Evolutionary conservation across 2,888 invertebrate species (phyloP).

Genomic region (Phyllotreta striolata): DNA sequence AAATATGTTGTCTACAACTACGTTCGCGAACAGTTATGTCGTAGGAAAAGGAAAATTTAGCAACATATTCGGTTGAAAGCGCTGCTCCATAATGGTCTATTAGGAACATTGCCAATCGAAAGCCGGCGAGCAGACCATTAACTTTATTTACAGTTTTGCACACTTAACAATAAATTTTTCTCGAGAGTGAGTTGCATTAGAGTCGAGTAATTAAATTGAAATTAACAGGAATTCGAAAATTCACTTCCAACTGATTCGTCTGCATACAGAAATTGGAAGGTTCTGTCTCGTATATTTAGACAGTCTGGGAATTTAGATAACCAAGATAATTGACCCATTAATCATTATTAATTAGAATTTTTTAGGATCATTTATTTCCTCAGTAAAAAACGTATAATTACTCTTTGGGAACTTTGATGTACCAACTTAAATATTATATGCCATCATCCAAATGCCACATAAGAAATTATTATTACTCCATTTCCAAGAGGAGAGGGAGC

Average conservation of each 20-base stretch:
- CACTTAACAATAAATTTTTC: constrained; percentile 42
- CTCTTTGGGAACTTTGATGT: constrained; percentile 32
- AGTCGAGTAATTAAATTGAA: constrained; percentile 36
- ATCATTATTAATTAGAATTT: not conserved
- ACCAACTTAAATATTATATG: constrained; percentile 29
- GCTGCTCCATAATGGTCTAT: constrained; percentile 46
- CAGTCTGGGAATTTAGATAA: not conserved
- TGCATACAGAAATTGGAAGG: constrained; percentile 9
- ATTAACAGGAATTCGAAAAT: constrained; percentile 34
- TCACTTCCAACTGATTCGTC: constrained; percentile 28
- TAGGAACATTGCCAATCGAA: constrained; percentile 50
- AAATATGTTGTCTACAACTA: constrained; percentile 43
- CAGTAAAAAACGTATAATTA: constrained; percentile 30
- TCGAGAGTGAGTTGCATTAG: constrained; percentile 33
- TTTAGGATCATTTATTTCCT: not conserved
- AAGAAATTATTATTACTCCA: constrained; percentile 24
- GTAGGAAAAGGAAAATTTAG: constrained; percentile 44
- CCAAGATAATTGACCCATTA: not conserved
- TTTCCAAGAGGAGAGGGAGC: constrained; percentile 1
- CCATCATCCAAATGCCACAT: constrained; percentile 21
- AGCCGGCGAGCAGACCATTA: constrained; percentile 42
- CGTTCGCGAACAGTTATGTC: constrained; percentile 43
- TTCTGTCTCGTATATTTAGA: constrained; percentile 6
- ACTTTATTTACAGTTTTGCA: constrained; percentile 46
- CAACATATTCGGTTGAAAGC: constrained; percentile 46